Base-by-base conservation (phyloP, 2,888 invertebrate species). In the Amaurobius ferox region DNA sequence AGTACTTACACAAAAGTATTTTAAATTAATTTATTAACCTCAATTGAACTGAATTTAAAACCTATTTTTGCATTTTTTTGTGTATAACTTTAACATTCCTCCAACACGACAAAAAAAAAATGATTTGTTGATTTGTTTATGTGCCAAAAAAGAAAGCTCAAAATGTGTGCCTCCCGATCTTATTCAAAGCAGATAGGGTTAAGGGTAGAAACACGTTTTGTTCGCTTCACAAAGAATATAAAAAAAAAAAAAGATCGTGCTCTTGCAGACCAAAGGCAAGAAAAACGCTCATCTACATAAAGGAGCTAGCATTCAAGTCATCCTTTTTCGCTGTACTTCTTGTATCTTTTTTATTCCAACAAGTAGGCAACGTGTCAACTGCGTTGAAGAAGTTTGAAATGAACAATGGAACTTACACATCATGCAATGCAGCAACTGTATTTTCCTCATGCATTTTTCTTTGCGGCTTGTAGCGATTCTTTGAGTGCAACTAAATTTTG, bases 101-200 rank as follows among this genome's bases (percentile, higher is more conserved):
- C 19, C 55, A 19, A 55, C 35, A 67, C n/a, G n/a, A n/a, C n/a
- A n/a, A 28, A 68, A 40, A 35, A 40, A 68, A 68, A 35, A 23
- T 40, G 68, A 68, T 68, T 68, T 68, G 39, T 68, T 68, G 68
- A 68, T 35, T 68, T 40, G 29, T n/a, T 64, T 29, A 6, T 28
- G 35, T 35, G 28, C 40, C 35, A 39, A 68, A 26, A 68, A 68
- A 40, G 23, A 40, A 23, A 55, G 19, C 3, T 23, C 55, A 23
- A 55, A 55, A 23, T 16, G 23, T 19, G 23, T 55, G 55, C 23
- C 5, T 55, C 3, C 1, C 23, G 19, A 23, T 55, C 16, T 1
- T 23, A 55, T 55, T 55, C 23, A 55, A 55, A 55, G 55, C 23
- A 55, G 55, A 55, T 55, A 55, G 19, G 55, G 19, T 19, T 19